Evolutionary conservation across 2,888 invertebrate genomes (phyloP).

Genomic region (Parnassius apollo): DNA sequence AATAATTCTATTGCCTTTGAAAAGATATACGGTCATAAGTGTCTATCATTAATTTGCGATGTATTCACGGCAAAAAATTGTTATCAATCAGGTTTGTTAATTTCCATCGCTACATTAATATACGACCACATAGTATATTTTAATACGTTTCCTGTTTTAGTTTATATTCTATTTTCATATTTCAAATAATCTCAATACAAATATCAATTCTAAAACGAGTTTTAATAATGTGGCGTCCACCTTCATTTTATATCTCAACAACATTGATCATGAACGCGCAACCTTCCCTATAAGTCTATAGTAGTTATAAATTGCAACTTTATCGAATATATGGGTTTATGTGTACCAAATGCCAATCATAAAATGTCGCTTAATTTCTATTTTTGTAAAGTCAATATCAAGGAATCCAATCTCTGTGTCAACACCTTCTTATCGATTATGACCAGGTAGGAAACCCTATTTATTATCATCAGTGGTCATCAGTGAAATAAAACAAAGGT

Average conservation of each 20-base stretch:
- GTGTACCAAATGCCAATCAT: conserved; percentile 25
- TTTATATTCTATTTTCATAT: conserved; percentile 18
- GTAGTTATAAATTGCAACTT: conserved; percentile 28
- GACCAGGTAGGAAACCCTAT: conserved; percentile 18
- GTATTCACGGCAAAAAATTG: conserved; percentile 13
- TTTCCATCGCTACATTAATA: conserved; percentile 5
- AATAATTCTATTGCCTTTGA: conserved; percentile 1
- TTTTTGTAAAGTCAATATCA: conserved; percentile 19
- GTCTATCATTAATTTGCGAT: background rate
- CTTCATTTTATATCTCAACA: conserved; percentile 32
- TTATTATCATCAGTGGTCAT: conserved; percentile 28
- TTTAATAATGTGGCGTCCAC: conserved; percentile 41
- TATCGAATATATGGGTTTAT: conserved; percentile 28
- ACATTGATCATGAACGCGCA: conserved; percentile 42
- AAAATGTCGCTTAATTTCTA: conserved; percentile 24
- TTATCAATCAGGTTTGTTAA: conserved; percentile 15
- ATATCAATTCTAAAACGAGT: conserved; percentile 23
- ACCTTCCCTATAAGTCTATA: conserved; percentile 45
- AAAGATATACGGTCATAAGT: conserved; percentile 2
- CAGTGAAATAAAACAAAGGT: conserved; percentile 9
- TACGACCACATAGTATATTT: conserved; percentile 8
- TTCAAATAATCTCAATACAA: conserved; percentile 18
- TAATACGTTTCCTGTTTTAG: conserved; percentile 9
- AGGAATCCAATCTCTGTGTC: too few relatives aligned
- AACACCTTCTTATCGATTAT: conserved; percentile 19